phyloP scores from a whole-genome alignment of 2,113 vertebrate species.

The Lagenorhynchus albirostris region DNA sequence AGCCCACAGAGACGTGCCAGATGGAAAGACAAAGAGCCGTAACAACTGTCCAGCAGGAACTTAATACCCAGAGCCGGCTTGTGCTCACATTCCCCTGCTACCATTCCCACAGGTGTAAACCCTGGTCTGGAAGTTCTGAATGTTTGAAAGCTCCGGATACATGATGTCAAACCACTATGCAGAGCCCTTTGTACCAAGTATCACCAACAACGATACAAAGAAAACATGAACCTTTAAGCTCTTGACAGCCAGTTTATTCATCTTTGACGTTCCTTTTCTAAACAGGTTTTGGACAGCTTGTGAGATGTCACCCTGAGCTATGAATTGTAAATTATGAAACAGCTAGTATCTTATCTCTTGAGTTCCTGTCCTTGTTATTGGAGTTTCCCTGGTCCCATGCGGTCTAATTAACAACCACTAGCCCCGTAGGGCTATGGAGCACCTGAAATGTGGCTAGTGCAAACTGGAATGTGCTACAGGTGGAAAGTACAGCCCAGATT shows the following conservation, averaged over 20 bases:
- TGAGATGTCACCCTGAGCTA: neutral
- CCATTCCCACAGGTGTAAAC: neutral
- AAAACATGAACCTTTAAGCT: neutral
- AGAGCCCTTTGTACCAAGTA: neutral
- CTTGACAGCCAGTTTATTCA: neutral
- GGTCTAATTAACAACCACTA: neutral
- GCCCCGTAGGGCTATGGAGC: fast-evolving
- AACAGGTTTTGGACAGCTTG: neutral
- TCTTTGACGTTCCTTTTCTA: neutral
- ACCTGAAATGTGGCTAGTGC: neutral
- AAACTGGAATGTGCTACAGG: too few relatives aligned
- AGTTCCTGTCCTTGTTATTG: neutral
- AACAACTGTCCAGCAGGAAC: fast-evolving
- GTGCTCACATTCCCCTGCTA: neutral
- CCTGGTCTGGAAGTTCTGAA: too few relatives aligned
- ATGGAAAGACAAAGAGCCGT: neutral
- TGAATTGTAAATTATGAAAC: neutral
- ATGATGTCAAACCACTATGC: neutral
- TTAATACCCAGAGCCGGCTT: neutral
- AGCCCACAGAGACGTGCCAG: neutral
- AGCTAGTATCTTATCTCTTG: fast-evolving
- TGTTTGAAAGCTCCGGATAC: neutral
- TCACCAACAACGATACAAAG: neutral
- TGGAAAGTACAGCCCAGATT: neutral
- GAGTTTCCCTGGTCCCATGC: neutral